These are phyloP conservation scores for Lithophane leautieri DNA, from an alignment of 2,888 invertebrate species.

Conservation along the genomic window DNA sequence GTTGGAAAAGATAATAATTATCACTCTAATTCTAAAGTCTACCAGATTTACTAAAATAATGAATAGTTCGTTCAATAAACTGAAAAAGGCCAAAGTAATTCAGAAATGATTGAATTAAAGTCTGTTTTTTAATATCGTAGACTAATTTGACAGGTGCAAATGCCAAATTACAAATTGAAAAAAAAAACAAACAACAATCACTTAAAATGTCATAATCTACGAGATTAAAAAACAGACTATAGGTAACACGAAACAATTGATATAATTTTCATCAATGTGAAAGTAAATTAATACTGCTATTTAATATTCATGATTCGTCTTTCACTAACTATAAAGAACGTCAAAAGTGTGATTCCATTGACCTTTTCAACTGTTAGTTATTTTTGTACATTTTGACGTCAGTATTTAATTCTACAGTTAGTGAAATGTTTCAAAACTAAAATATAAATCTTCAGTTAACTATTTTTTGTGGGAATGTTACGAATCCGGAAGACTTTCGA, in stretches of 20 bases:
- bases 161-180: too few species aligned
- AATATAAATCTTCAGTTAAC: conserved; percentile 18
- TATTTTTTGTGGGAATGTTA: conserved; percentile 25
- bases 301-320: conserved; percentile 56
- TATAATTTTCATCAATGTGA: conserved; percentile 14
- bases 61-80: background rate
- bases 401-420: conserved; percentile 14
- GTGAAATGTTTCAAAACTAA: conserved; percentile 5
- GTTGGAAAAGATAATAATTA: too few species aligned
- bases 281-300: conserved; percentile 21
- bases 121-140: too few species aligned
- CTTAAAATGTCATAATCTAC: too few species aligned
- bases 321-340: conserved; percentile 38
- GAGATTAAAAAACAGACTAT: too few species aligned
- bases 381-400: conserved; percentile 37
- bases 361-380: conserved; percentile 40
- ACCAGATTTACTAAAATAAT: background rate
- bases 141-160: too few species aligned
- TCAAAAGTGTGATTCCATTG: conserved; percentile 38
- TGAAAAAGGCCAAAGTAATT: background rate
- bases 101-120: background rate
- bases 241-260: background rate
- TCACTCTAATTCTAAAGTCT: too few species aligned
- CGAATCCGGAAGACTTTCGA: conserved; percentile 24
- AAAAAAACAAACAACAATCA: too few species aligned